Conservation (phyloP, 2,113 vertebrate genomes). For the Festucalex cinctus region DNA sequence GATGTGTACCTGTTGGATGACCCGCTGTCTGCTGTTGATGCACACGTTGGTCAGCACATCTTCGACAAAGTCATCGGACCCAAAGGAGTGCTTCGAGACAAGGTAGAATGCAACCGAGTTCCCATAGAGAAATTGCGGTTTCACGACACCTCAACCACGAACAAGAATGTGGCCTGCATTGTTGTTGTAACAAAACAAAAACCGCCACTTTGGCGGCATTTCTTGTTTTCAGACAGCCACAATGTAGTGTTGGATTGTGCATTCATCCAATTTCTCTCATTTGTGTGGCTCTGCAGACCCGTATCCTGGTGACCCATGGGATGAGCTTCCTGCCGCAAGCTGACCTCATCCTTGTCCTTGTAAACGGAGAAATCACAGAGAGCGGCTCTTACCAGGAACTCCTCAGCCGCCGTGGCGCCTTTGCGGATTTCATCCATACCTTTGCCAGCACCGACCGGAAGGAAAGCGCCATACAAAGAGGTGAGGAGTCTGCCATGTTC, state of each 20-base stretch:
- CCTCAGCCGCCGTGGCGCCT: slow-evolving; percentile 78
- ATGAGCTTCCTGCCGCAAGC: slow-evolving; percentile 84
- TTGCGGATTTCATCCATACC: slow-evolving; percentile 82
- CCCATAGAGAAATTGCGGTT: background rate
- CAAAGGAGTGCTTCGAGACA: slow-evolving; percentile 82
- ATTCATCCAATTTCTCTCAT: slow-evolving; percentile 35
- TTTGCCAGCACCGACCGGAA: slow-evolving; percentile 73
- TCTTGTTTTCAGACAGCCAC: slow-evolving; percentile 38
- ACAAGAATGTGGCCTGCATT: slow-evolving; percentile 10
- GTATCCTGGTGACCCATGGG: slow-evolving; percentile 88
- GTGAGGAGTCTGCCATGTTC: slow-evolving; percentile 34
- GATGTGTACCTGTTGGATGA: slow-evolving; percentile 88
- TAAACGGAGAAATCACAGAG: slow-evolving; percentile 84
- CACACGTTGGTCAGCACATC: slow-evolving; percentile 85
- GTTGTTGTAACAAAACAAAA: slow-evolving; percentile 40
- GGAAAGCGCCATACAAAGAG: slow-evolving; percentile 69
- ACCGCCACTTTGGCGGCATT: slow-evolving; percentile 39
- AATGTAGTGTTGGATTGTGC: slow-evolving; percentile 35
- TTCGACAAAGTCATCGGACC: slow-evolving; percentile 90
- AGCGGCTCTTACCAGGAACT: slow-evolving; percentile 88
- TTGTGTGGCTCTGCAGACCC: slow-evolving; percentile 76
- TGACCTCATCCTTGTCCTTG: slow-evolving; percentile 83
- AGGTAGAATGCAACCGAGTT: slow-evolving; percentile 64
- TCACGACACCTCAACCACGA: slow-evolving; percentile 20
- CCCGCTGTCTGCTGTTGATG: slow-evolving; percentile 88